Base-by-base conservation (phyloP, 1,140 invertebrate species). In the Brachionus calyciflorus region DNA sequence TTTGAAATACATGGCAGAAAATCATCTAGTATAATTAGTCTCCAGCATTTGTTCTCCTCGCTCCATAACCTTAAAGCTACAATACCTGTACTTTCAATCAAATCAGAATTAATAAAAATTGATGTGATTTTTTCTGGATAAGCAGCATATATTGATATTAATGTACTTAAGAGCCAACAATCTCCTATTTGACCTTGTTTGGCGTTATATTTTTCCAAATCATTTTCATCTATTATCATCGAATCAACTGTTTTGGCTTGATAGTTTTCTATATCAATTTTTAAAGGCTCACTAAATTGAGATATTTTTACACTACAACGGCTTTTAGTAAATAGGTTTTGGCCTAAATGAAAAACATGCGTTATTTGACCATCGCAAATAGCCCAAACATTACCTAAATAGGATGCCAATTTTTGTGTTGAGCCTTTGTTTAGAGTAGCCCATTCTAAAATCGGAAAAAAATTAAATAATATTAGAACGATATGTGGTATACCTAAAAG, bases 151-250 rank as follows among this genome's bases (percentile, higher is more conserved):
- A 28, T 55, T 30, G 53, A 55, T 12, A 55, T 55, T 5, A 55
- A 28, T 3, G 53, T 0, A 14, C 33, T 24, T 26, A 55, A 33
- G 33, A 55, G 33, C 53, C 53, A 55, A 12, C 53, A 55, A n/a
- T 55, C 17, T 55, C 53, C 53, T 24, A 55, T 55, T 28, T 55
- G 53, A 28, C 53, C 53, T 55, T 55, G 53, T 55, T 28, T 55
- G 3, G 53, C 28, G 10, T 55, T 55, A 28, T 55, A 55, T 55
- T 55, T 28, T 9, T 12, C 33, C 3, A 14, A 28, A 12, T n/a
- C 26, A 55, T 55, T 28, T 55, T 24, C 24, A n/a, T 55, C 10
- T 4, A 55, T 55, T 24, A 55, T 55, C 17, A 55, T 0, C 33
- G 53, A 55, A 10, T n/a, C 14, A 0, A n/a, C n/a, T 55, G 12